Percentiles rank a stretch among this genome's conserved stretches.
Conservation (phyloP, 2,113 vertebrate genomes). For the Chionomys nivalis region DNA sequence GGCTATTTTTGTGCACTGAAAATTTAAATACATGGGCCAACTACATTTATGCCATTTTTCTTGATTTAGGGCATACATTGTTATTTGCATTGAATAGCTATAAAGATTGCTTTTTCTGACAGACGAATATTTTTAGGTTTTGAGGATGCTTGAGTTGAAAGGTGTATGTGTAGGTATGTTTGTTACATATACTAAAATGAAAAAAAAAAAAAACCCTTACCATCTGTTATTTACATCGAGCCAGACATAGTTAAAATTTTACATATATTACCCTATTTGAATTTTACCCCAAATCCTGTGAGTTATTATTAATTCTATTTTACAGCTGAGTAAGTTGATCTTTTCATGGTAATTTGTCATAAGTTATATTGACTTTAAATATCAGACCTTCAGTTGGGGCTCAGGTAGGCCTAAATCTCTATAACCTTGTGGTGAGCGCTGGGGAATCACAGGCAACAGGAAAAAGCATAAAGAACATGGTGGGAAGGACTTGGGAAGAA, state of each 20-base stretch:
- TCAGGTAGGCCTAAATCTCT: background rate
- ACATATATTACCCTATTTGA: background rate
- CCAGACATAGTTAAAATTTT: conserved; percentile 17
- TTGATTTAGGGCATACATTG: background rate
- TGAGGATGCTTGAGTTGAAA: conserved; percentile 15
- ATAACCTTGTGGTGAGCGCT: background rate
- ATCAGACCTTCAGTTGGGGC: background rate
- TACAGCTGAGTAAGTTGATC: background rate
- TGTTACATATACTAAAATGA: background rate
- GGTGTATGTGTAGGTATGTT: background rate
- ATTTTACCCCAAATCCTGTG: background rate
- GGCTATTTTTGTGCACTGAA: background rate
- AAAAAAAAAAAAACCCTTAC: background rate
- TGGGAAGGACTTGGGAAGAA: background rate
- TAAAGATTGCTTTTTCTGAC: background rate
- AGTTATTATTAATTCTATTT: conserved; percentile 45
- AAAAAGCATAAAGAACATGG: background rate
- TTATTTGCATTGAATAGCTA: conserved; percentile 1
- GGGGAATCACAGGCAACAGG: background rate
- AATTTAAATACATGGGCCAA: background rate
- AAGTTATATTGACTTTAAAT: background rate
- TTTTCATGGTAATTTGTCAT: conserved; percentile 6
- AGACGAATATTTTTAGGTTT: background rate
- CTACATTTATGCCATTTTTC: background rate
- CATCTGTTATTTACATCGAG: conserved; percentile 40